Conservation (phyloP, 2,888 invertebrate species). For the Mesodorylaimus sp. region DNA sequence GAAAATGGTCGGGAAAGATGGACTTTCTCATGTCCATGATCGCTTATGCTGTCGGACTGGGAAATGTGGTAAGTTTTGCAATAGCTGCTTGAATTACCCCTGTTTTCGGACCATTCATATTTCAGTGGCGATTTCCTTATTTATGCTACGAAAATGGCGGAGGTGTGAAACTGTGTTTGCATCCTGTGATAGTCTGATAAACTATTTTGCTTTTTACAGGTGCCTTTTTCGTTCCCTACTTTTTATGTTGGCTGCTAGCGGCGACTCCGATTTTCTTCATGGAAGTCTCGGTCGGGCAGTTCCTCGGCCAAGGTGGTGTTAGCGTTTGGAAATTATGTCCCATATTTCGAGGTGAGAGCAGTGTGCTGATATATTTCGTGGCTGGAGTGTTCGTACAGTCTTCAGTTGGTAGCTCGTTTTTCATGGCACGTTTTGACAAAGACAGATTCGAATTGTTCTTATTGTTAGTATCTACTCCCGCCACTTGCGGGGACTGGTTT, state of each 20-base stretch:
- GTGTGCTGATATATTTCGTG: neutral
- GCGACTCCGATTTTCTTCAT: conserved; percentile 28
- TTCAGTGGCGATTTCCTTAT: conserved; percentile 28
- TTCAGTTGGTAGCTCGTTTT: no score
- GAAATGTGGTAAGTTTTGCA: no score
- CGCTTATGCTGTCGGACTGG: conserved; percentile 29
- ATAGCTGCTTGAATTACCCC: no score
- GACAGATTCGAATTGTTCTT: no score
- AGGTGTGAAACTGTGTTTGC: conserved; percentile 12
- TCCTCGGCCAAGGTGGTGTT: conserved; percentile 28
- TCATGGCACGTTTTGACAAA: no score
- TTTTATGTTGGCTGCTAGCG: conserved; percentile 24
- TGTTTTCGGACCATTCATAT: no score
- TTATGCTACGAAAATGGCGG: conserved; percentile 30
- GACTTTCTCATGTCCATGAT: conserved; percentile 29
- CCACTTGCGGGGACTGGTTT: no score
- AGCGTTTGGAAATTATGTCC: conserved; percentile 25
- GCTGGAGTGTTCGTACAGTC: no score
- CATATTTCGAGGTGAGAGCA: conserved; percentile 9
- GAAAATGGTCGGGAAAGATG: conserved; percentile 24
- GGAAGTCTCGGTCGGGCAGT: conserved; percentile 29
- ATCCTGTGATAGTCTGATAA: neutral
- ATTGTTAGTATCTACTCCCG: no score
- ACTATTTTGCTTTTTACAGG: conserved; percentile 11
- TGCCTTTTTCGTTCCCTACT: conserved; percentile 26